These are phyloP conservation scores for Hippocampus abdominalis DNA, from an alignment of 2,113 vertebrate genomes.

Conservation along the genomic window DNA sequence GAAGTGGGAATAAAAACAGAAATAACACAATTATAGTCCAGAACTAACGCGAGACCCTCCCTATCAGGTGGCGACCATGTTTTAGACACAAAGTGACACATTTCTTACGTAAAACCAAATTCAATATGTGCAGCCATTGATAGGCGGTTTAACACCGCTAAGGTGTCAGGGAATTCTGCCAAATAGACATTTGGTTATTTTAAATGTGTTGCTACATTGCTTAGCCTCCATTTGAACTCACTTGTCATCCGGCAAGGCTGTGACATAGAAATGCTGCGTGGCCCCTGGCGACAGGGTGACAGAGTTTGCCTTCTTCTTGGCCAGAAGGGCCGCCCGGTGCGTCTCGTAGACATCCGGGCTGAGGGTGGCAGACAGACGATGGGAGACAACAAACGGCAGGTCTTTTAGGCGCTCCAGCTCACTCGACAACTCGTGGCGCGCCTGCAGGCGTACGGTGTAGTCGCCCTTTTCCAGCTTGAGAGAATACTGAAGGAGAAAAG, in stretches of 20 bases:
- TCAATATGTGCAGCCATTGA: too few species aligned
- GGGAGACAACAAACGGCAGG: slow-evolving; percentile 90
- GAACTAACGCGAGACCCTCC: neutral
- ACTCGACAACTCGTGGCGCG: slow-evolving; percentile 90
- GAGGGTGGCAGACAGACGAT: slow-evolving; percentile 88
- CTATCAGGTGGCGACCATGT: neutral
- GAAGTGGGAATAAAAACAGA: neutral
- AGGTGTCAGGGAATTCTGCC: too few species aligned
- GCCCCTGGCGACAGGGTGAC: slow-evolving; percentile 84
- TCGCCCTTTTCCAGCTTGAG: slow-evolving; percentile 98
- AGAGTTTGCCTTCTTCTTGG: slow-evolving; percentile 92
- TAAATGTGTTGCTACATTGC: too few species aligned
- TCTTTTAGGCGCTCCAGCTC: slow-evolving; percentile 97
- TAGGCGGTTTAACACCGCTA: too few species aligned
- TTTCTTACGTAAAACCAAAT: neutral
- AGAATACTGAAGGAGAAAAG: slow-evolving; percentile 79
- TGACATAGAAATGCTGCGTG: slow-evolving; percentile 88
- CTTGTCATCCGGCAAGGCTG: slow-evolving; percentile 95
- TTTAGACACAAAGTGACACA: neutral
- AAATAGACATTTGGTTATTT: too few species aligned
- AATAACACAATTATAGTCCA: neutral
- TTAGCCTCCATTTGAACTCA: slow-evolving; percentile 64
- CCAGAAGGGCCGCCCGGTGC: slow-evolving; percentile 88
- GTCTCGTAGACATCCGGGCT: slow-evolving; percentile 91
- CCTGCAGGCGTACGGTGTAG: slow-evolving; percentile 91